phyloP scores from a whole-genome alignment of 2,113 vertebrate species.

The Kryptolebias marmoratus region DNA sequence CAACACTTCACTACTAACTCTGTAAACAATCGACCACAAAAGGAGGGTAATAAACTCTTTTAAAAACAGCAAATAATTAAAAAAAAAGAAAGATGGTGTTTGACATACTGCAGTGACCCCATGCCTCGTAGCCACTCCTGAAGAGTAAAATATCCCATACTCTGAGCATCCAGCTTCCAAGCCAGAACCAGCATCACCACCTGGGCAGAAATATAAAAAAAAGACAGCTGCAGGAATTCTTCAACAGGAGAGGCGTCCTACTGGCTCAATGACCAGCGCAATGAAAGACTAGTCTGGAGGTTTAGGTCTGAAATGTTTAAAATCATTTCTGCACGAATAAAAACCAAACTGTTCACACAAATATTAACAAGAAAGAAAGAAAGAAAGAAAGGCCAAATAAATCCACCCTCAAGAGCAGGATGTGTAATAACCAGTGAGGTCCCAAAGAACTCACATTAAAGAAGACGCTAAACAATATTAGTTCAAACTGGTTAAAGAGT shows the following conservation, averaged over 20 bases:
- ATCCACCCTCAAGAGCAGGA: too few species aligned
- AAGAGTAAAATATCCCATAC: slow-evolving; percentile 98
- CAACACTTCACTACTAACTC: not conserved
- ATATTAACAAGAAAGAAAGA: not conserved
- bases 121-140: slow-evolving; percentile 99
- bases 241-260: not conserved
- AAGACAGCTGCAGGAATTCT: slow-evolving; percentile 9
- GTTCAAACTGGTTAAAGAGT: too few species aligned
- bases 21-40: not conserved
- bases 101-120: slow-evolving; percentile 96
- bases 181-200: slow-evolving; percentile 99
- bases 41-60: not conserved
- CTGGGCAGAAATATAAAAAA: slow-evolving; percentile 76
- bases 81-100: not conserved
- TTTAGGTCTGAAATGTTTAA: too few species aligned
- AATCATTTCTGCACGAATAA: not conserved
- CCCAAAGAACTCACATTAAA: too few species aligned
- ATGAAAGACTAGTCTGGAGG: too few species aligned
- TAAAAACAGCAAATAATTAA: not conserved
- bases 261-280: not conserved
- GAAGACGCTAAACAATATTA: too few species aligned
- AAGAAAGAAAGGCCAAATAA: too few species aligned
- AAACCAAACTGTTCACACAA: not conserved
- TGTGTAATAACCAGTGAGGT: too few species aligned
- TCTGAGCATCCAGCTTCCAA: slow-evolving; percentile 98